Evolutionary conservation across 2,113 vertebrate genomes (phyloP).

Genomic region (Microcebus murinus): DNA sequence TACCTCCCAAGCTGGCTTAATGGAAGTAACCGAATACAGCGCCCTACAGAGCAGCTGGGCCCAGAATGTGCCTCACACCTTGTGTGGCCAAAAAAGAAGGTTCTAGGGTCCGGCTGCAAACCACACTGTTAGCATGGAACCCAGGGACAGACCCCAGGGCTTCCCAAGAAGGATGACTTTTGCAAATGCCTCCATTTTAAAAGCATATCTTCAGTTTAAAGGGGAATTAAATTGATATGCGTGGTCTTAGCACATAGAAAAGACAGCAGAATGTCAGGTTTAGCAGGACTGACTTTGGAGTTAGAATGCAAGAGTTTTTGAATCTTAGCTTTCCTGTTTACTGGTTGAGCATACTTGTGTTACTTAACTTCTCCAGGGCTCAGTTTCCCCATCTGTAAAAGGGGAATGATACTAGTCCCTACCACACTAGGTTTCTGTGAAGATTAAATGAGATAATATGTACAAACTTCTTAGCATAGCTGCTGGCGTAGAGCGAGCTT

Average conservation of each 20-base stretch:
- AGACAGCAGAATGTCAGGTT: background rate
- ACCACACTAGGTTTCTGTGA: background rate
- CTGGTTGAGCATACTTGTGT: background rate
- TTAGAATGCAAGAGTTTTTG: background rate
- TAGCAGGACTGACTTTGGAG: background rate
- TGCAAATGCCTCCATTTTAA: background rate
- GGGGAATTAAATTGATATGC: background rate
- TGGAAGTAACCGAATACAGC: conserved; percentile 64
- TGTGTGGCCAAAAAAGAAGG: background rate
- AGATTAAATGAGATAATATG: background rate
- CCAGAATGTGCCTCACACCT: background rate
- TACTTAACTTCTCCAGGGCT: background rate
- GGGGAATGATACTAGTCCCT: background rate
- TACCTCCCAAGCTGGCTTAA: conserved; percentile 63
- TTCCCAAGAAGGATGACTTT: background rate
- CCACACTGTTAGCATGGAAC: background rate
- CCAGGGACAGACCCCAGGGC: background rate
- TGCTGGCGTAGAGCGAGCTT: background rate
- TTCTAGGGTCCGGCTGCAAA: background rate
- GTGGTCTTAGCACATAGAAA: background rate
- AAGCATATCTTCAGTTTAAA: background rate
- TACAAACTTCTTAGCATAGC: background rate
- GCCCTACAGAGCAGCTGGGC: background rate
- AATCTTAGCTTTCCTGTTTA: background rate
- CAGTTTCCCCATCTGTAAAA: background rate